phyloP scores from a whole-genome alignment of 2,797 vertebrate species.

The Sciurus vulgaris region DNA sequence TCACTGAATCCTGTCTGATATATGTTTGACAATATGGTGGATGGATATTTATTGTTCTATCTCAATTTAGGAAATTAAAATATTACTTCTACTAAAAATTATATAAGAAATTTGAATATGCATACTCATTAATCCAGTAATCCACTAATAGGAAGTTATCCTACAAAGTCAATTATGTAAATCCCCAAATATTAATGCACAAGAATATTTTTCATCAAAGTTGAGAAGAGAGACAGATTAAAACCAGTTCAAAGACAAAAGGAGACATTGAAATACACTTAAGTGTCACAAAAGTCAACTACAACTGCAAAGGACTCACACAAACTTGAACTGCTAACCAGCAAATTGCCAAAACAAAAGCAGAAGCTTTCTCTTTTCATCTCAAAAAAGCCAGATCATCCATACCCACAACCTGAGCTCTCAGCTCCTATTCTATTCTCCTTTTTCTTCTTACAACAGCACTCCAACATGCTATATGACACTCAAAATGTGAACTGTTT shows the following conservation, averaged over 20 bases:
- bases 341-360: neutral
- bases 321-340: neutral
- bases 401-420: neutral
- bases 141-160: neutral
- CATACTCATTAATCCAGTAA: slow-evolving; percentile 9
- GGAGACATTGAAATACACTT: neutral
- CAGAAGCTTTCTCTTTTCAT: neutral
- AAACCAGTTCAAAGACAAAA: slow-evolving; percentile 11
- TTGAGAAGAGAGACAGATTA: slow-evolving; percentile 29
- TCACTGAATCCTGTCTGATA: neutral
- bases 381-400: neutral
- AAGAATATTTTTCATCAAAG: slow-evolving; percentile 43
- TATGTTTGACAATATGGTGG: neutral
- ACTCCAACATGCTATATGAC: neutral
- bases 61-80: slow-evolving; percentile 39
- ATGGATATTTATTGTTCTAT: neutral
- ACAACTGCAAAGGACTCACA: neutral
- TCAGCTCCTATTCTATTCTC: neutral
- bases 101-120: slow-evolving; percentile 44
- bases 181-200: neutral
- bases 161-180: slow-evolving; percentile 7
- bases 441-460: neutral
- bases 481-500: neutral
- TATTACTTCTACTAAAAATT: neutral
- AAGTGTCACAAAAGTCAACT: slow-evolving; percentile 27